phyloP scores from a whole-genome alignment of 2,113 vertebrate genomes.

The Corapipo altera region DNA sequence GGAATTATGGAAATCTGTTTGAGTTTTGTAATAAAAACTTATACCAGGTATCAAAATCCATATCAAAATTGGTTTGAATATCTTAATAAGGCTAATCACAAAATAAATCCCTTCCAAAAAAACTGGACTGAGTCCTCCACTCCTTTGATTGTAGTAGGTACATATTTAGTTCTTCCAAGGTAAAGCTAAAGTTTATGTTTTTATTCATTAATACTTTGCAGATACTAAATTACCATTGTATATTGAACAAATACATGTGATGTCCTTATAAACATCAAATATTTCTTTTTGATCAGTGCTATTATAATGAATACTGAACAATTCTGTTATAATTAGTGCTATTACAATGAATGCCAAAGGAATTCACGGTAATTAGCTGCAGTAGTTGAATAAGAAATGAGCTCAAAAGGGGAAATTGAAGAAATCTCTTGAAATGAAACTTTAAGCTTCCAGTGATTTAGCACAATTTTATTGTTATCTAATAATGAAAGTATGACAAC shows the following conservation, averaged over 20 bases:
- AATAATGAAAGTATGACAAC: not conserved
- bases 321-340: conserved; percentile 54
- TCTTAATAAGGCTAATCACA: not conserved
- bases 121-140: not conserved
- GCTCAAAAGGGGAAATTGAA: not conserved
- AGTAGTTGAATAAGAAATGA: conserved; percentile 52
- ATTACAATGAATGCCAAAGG: conserved; percentile 52
- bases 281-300: conserved; percentile 38
- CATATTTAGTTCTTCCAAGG: not conserved
- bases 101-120: not conserved
- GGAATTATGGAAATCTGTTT: not conserved
- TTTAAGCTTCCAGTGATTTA: not conserved
- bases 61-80: not conserved
- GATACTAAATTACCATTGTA: conserved; percentile 33
- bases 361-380: conserved; percentile 22
- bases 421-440: not conserved
- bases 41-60: not conserved
- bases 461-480: not conserved
- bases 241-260: conserved; percentile 14
- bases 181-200: not conserved
- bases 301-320: conserved; percentile 54
- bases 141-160: not conserved
- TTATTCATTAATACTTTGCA: conserved; percentile 32
- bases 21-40: not conserved
- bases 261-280: not conserved